phyloP scores from a whole-genome alignment of 2,888 invertebrate species.

The Chromoteleia sp. region DNA sequence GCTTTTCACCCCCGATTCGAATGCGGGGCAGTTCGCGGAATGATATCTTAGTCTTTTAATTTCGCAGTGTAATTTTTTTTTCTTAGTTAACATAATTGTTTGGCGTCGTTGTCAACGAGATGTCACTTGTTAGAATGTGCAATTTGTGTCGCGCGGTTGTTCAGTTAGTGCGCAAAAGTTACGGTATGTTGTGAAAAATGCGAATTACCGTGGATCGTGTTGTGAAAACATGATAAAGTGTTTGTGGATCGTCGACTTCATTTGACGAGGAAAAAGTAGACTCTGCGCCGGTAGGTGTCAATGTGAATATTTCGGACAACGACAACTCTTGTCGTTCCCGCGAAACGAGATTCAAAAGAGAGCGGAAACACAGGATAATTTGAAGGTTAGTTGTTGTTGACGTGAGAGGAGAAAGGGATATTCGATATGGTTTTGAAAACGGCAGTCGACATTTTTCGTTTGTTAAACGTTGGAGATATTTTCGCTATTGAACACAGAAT shows the following conservation, averaged over 20 bases:
- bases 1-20: slow-evolving; percentile 58
- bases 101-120: slow-evolving; percentile 20
- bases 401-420: background rate
- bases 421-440: too few relatives aligned
- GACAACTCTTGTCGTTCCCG: background rate
- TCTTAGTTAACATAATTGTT: background rate
- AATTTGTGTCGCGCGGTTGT: slow-evolving; percentile 3
- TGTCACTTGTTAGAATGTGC: slow-evolving; percentile 21
- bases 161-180: background rate
- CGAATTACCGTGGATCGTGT: background rate
- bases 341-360: background rate
- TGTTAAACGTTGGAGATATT: too few relatives aligned
- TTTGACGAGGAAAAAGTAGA: background rate
- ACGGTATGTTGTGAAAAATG: slow-evolving; percentile 13
- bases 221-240: background rate
- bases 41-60: slow-evolving; percentile 22
- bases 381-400: slow-evolving; percentile 37
- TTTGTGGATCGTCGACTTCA: background rate
- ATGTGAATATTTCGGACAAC: background rate
- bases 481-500: too few relatives aligned
- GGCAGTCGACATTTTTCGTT: too few relatives aligned
- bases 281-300: background rate
- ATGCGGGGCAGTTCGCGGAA: slow-evolving; percentile 26
- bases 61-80: slow-evolving; percentile 1
- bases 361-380: background rate